Conservation (phyloP, 2,113 vertebrate species). For the Tupaia chinensis region DNA sequence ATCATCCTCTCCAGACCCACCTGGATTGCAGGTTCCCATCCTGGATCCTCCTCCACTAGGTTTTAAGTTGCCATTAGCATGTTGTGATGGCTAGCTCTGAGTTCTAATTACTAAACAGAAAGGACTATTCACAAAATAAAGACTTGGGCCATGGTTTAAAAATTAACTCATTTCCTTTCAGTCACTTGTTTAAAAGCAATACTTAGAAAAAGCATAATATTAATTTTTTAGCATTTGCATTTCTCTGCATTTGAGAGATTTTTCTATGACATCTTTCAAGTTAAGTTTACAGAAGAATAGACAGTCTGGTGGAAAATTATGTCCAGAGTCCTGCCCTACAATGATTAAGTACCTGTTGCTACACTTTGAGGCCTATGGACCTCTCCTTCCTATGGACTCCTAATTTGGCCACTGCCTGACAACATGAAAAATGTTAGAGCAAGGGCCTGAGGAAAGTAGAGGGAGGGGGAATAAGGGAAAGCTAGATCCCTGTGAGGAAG, state of each 20-base stretch:
- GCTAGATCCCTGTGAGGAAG: background rate
- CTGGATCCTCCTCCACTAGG: background rate
- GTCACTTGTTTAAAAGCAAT: background rate
- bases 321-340: background rate
- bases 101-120: background rate
- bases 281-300: background rate
- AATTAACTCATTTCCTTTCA: background rate
- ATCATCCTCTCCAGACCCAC: background rate
- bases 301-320: background rate
- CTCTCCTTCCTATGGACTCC: background rate
- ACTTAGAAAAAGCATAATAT: background rate
- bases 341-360: background rate
- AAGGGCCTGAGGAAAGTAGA: accelerated
- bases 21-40: background rate
- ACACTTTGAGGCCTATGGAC: background rate
- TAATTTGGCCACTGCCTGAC: background rate
- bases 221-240: background rate
- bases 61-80: background rate
- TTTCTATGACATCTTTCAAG: background rate
- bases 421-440: background rate
- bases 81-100: background rate
- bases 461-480: no score
- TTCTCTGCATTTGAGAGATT: background rate
- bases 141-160: background rate
- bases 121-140: background rate